Evolutionary conservation across 2,113 vertebrate species (phyloP), one percentile per base, ranked within the genome.

Genomic region (Lota lota): DNA sequence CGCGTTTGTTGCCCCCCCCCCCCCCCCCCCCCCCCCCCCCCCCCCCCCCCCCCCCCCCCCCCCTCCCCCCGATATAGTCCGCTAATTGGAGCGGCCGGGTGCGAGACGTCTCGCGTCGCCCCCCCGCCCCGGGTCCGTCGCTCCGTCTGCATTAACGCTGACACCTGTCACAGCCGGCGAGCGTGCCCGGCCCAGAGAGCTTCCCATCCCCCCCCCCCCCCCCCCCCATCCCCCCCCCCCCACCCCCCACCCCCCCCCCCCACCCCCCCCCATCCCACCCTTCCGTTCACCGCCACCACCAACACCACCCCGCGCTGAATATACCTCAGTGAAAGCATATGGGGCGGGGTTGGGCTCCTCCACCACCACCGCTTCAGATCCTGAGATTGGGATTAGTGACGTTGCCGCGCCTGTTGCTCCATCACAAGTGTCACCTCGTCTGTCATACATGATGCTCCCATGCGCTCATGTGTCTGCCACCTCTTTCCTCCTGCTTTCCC

Each of bases 361-460:
- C 17, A 67, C 78, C 76, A 67, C 64, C n/a, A 2, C 75, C 4
- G 58, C 69, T 75, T 77, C 74, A 63, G 70, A 72, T 65, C 63
- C 76, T 65, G 68, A 73, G 70, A 69, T 67, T 81, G 53, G 6
- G 36, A 40, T 40, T 40, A 10, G 40, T 81, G 83, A 85, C 72
- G 68, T 77, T 64, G 77, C 80, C 72, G 64, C 76, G 73, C 33
- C 78, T 72, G 66, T 83, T 78, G 78, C 70, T 81, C 79, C 85
- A 81, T 81, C 73, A 79, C 74, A 66, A 72, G 54, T 70, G 73
- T 82, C 74, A 77, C 74, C 21, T 2, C 80, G 79, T 82, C 80
- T 87, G 83, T 89, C 87, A 87, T 69, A 67, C 78, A 76, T 78
- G 68, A 84, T 81, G 76, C 81, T 40, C 76, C 82, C 82, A 80